Base-by-base conservation (phyloP, 2,888 invertebrate species). In the Tuta absoluta region DNA sequence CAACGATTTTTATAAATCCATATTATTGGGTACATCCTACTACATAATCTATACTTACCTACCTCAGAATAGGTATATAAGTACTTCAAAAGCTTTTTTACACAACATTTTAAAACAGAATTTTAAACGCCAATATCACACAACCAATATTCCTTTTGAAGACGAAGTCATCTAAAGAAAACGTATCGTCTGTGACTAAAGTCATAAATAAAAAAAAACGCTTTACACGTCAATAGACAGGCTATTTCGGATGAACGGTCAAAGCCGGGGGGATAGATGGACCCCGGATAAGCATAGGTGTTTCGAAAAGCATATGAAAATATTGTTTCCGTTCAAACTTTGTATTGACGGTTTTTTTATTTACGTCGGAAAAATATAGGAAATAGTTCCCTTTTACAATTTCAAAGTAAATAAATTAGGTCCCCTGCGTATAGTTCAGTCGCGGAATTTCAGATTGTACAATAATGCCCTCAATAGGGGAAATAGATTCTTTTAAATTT, bases 171-270 rank as follows among this genome's bases (percentile, higher is more conserved):
- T 17, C n/a, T 56, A 71, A 69, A 65, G 72, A 70, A 74, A 75
- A 72, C 69, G 69, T 69, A 70, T 68, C 64, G 61, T 21, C 57
- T 58, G 62, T 23, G 62, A 59, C 51, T 21, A 63, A 38, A 62
- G 64, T 69, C 68, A 75, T 75, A 76, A 76, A 76, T 73, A 79
- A 77, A 75, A 78, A 74, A 78, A 76, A 70, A 78, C 72, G 75
- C 77, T 81, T 81, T 80, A 78, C 81, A 79, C 78, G 78, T 81
- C 78, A 78, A 78, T 77, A 75, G 75, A 53, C 61, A 49, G 45
- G 65, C 73, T 66, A 67, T 61, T 51, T 63, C 71, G 71, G 73
- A 66, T 68, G 67, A 66, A 51, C 66, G 75, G 70, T 72, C 75
- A 76, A 78, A 77, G 75, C 64, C 65, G 53, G 64, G 65, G 63